Base-by-base conservation (phyloP, 2,113 vertebrate genomes). In the Tautogolabrus adspersus region DNA sequence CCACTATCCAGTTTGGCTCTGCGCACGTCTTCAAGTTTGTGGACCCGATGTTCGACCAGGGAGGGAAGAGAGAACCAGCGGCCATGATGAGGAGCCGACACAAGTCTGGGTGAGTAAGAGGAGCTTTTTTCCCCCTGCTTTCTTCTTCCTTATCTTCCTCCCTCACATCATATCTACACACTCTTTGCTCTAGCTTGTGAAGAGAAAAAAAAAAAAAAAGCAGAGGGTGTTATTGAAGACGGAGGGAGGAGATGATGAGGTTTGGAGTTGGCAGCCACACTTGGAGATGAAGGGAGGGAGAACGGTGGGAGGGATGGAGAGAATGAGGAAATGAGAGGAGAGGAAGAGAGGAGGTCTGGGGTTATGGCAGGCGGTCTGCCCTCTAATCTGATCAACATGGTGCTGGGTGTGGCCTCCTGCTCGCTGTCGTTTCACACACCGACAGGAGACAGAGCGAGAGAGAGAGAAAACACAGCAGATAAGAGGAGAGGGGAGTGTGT, bases 1-100 rank as follows among this genome's bases (percentile, higher is more conserved):
- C 96, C 94, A 97, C 96, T 30, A 93, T 99, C 72, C 98, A 97
- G 92, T 99, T 99, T 18, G 98, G 98, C 0, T 94, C 95, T 0
- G 93, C 93, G 0, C 96, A 98, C 22, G 96, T 99, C 49, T 99
- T 99, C 67, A 99, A 99, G 88, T 99, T 99, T 8, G 98, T 99
- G 92, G 98, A 99, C 90, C 98, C 98, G 23, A 95, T 95, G 93
- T 96, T 97, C 64, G 98, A 99, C 88, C 97, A 97, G n/a, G 91
- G 96, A 66, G 85, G 92, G 64, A 98, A 96, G 92, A 94, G 96
- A 42, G 97, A 98, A n/a, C 87, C 95, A 3, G 90, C 89, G 23
- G 92, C 95, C 75, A 93, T 96, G 86, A 89, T 95, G 66, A 97
- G 96, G 89, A 93, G 92, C 92, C 90, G 95, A 34, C 95, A 95